Evolutionary conservation across 2,113 vertebrate genomes (phyloP).

Genomic region (Daubentonia madagascariensis): DNA sequence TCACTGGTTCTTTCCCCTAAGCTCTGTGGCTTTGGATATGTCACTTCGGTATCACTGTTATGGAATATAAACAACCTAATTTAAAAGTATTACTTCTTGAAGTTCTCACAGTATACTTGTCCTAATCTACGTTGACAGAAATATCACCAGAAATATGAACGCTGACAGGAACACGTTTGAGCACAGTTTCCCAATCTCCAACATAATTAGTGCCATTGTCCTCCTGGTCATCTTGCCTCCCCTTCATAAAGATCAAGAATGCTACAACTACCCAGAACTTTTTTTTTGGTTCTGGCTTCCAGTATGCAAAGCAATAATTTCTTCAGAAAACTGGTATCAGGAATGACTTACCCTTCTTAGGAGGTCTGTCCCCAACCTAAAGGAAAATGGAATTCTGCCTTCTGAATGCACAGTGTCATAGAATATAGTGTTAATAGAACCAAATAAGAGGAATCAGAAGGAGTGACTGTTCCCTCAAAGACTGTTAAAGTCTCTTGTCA

Average conservation of each 20-base stretch:
- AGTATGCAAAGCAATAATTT: not conserved
- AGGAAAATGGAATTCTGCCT: not conserved
- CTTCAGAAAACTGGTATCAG: not conserved
- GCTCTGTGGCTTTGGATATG: fast-evolving
- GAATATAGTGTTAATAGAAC: not conserved
- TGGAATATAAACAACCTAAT: not conserved
- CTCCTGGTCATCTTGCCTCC: not conserved
- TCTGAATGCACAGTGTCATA: not conserved
- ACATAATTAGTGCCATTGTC: not conserved
- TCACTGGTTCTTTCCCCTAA: not conserved
- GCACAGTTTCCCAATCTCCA: fast-evolving
- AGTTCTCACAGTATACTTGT: not conserved
- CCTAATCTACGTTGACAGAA: not conserved
- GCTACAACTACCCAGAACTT: not conserved
- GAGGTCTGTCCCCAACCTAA: not conserved
- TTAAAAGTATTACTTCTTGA: not conserved
- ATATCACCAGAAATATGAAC: not conserved
- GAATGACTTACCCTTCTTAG: not conserved
- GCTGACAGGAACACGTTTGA: not conserved
- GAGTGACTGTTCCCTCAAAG: not conserved
- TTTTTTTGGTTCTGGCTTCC: not conserved
- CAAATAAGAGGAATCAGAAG: not conserved
- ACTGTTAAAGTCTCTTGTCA: not conserved
- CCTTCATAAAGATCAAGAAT: not conserved
- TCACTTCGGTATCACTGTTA: not conserved